A percentile compares a stretch with the other conserved stretches of the same genome.
phyloP scores from a whole-genome alignment of 1,140 invertebrate genomes.

The Amyelois transitella region DNA sequence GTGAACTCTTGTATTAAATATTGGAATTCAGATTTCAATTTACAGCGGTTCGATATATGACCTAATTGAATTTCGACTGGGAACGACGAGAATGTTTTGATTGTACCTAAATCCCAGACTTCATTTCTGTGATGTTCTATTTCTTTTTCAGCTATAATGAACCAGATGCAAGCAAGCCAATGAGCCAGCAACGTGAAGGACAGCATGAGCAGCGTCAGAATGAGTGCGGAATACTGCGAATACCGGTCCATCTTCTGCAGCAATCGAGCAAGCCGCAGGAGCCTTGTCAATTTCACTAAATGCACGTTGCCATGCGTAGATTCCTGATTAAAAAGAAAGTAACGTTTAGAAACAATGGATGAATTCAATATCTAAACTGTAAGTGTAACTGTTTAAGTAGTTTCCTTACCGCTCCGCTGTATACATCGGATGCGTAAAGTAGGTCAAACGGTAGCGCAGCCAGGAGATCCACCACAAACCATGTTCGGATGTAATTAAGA shows the following conservation, averaged over 20 bases:
- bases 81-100: not conserved
- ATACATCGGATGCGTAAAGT: conserved; percentile 90
- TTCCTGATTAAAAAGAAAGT: conserved; percentile 29
- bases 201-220: conserved; percentile 95
- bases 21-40: conserved; percentile 4
- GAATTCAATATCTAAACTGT: too few relatives aligned
- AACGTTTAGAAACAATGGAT: conserved; percentile 2
- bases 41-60: not conserved
- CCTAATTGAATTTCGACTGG: not conserved
- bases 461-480: conserved; percentile 96
- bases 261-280: conserved; percentile 93
- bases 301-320: conserved; percentile 87
- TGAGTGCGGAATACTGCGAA: conserved; percentile 97
- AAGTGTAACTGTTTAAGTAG: conserved; percentile 18
- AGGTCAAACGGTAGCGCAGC: conserved; percentile 98
- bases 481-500: conserved; percentile 93
- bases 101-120: conserved; percentile 83
- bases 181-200: conserved; percentile 97
- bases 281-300: conserved; percentile 94
- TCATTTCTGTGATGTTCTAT: conserved; percentile 79
- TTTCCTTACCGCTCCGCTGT: conserved; percentile 86
- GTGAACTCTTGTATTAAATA: not conserved
- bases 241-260: conserved; percentile 97
- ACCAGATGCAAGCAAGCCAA: conserved; percentile 99
- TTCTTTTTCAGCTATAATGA: conserved; percentile 96